Base-by-base conservation (phyloP, 2,888 invertebrate genomes). In the Margaritifera margaritifera region DNA sequence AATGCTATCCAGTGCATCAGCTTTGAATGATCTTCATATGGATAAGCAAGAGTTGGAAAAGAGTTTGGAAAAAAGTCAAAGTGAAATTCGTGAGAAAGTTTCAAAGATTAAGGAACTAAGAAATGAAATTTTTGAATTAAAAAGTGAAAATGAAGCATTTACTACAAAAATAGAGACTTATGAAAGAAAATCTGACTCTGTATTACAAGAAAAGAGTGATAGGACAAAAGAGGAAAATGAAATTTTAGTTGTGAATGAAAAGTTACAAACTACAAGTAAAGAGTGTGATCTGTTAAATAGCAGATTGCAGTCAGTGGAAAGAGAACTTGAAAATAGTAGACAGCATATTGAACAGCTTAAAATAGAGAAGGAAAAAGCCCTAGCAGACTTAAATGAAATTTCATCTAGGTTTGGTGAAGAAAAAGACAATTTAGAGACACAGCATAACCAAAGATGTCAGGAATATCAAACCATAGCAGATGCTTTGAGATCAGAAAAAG, bases 1-100 rank as follows among this genome's bases (percentile, higher is more conserved):
- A 64, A 65, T 85, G 56, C 72, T 78, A 57, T 79, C 80, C 20
- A 82, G 82, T 65, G 85, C 84, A 15, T 62, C 81, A 66, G 81
- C 84, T 22, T 69, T 87, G 19, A 87, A 87, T 76, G 81, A 86
- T 61, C 70, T 86, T 6, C 86, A 88, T 69, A 87, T 86, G 87
- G 87, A 87, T 68, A 85, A 85, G 56, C 78, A 83, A 64, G 86
- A 87, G 56, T 71, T 86, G 50, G 68, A 79, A 64, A 78, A 80
- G 18, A 75, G 78, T 27, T 64, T 85, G 52, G 66, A 62, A 31
- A 66, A 68, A 53, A 66, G 69, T 24, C 72, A 81, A 69, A 73
- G 77, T 57, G 78, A 81, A 50, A 52, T 79, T 11, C 71, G 70
- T 51, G 74, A 72, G 27, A 83, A 81, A 65, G 67, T 75, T 15